Evolutionary conservation across 2,113 vertebrate species (phyloP).

Genomic region (Megatriorchis doriae): DNA sequence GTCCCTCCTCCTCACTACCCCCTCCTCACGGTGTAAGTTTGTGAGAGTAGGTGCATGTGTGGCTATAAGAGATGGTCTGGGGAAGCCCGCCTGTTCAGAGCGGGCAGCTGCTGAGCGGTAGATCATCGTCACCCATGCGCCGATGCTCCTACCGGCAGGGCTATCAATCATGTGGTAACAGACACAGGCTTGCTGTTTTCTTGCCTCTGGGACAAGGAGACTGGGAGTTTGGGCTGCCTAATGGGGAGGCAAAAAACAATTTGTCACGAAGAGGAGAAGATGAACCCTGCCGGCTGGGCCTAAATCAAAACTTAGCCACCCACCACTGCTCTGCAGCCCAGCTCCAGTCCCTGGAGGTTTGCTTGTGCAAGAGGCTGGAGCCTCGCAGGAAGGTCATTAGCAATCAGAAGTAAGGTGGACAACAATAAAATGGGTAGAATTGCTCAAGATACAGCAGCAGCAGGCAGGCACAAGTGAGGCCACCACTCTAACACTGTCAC

Average conservation of each 20-base stretch:
- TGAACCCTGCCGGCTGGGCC: neutral
- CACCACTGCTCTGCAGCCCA: neutral
- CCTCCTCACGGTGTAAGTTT: neutral
- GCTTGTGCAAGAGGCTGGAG: neutral
- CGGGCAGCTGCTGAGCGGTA: neutral
- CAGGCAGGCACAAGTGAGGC: neutral
- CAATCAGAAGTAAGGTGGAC: neutral
- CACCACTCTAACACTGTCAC: neutral
- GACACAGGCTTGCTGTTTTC: slow-evolving; percentile 33
- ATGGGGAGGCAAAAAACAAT: neutral
- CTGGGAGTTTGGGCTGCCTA: slow-evolving; percentile 2
- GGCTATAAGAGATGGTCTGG: slow-evolving; percentile 12
- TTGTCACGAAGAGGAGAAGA: slow-evolving; percentile 28
- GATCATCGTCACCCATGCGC: neutral
- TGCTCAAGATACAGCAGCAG: neutral
- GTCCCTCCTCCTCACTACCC: neutral
- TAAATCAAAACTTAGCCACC: slow-evolving; percentile 59
- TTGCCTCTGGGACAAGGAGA: slow-evolving; percentile 27
- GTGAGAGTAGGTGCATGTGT: neutral
- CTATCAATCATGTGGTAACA: neutral
- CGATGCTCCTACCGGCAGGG: neutral
- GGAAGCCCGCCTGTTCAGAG: neutral
- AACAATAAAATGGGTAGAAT: neutral
- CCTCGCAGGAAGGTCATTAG: neutral
- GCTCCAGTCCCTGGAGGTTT: neutral